Evolutionary conservation across 1,140 invertebrate genomes (phyloP).

Genomic region (Notospermus geniculatus): DNA sequence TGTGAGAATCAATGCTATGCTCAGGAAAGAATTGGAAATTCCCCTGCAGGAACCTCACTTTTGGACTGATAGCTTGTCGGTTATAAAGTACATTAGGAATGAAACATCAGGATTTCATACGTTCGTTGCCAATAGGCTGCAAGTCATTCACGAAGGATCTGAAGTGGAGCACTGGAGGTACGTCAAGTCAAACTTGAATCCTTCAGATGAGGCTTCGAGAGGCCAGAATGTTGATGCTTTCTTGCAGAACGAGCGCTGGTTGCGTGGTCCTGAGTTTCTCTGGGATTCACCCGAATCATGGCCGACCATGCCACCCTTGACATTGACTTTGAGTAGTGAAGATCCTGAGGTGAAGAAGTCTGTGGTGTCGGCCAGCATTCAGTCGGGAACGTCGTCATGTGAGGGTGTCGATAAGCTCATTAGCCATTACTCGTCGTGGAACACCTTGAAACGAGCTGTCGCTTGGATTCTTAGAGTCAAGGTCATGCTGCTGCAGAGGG

Average conservation of each 20-base stretch:
- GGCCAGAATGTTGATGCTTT: constrained; percentile 13
- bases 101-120: constrained; percentile 15
- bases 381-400: background rate
- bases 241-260: constrained; percentile 2
- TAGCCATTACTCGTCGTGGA: constrained; percentile 10
- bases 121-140: constrained; percentile 30
- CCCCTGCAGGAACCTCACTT: background rate
- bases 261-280: constrained; percentile 23
- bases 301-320: too few relatives aligned
- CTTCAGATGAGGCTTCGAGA: constrained; percentile 19
- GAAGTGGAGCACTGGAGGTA: constrained; percentile 17
- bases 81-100: constrained; percentile 19
- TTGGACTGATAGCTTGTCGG: constrained; percentile 25
- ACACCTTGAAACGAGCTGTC: constrained; percentile 11
- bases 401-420: constrained; percentile 9
- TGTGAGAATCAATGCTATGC: constrained; percentile 13
- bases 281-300: constrained; percentile 8
- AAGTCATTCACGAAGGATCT: constrained; percentile 18
- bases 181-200: constrained; percentile 19
- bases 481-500: background rate
- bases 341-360: constrained; percentile 6
- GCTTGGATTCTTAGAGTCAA: constrained; percentile 9
- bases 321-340: background rate
- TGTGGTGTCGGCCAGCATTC: too few relatives aligned
- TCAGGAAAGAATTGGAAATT: constrained; percentile 17